phyloP scores from a whole-genome alignment of 2,113 vertebrate species.

The Phyllostomus hastatus region DNA sequence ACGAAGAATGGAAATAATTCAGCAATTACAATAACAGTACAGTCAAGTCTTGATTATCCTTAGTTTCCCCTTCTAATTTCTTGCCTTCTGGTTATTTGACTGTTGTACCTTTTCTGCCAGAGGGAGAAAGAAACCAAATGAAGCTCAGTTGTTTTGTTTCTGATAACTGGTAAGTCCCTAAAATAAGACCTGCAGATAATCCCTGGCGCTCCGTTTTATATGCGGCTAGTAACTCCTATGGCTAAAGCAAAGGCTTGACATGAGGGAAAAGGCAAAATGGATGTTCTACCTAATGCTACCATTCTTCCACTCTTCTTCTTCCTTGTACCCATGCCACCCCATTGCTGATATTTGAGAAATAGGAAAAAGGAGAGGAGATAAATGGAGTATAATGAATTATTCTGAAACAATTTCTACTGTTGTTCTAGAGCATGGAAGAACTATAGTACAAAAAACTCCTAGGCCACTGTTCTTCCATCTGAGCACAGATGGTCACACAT shows the following conservation, averaged over 20 bases:
- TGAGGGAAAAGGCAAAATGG: background rate
- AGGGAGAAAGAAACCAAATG: constrained; percentile 1
- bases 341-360: background rate
- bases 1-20: constrained; percentile 40
- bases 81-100: constrained; percentile 42
- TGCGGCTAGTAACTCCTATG: background rate
- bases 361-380: background rate
- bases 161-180: constrained; percentile 4
- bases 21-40: background rate
- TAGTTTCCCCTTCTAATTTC: constrained; percentile 27
- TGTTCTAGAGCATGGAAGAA: background rate
- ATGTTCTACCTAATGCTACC: no score
- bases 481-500: background rate
- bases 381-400: background rate
- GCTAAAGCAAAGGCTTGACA: background rate
- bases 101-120: constrained; percentile 6
- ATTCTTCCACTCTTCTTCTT: background rate
- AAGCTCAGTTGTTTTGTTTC: constrained; percentile 40
- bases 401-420: background rate
- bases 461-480: background rate
- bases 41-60: constrained; percentile 16
- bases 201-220: background rate
- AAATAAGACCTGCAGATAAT: background rate
- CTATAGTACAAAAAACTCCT: background rate
- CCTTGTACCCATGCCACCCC: background rate